Evolutionary conservation across 2,797 vertebrate genomes (phyloP).

Genomic region (Syngnathus rostellatus): DNA sequence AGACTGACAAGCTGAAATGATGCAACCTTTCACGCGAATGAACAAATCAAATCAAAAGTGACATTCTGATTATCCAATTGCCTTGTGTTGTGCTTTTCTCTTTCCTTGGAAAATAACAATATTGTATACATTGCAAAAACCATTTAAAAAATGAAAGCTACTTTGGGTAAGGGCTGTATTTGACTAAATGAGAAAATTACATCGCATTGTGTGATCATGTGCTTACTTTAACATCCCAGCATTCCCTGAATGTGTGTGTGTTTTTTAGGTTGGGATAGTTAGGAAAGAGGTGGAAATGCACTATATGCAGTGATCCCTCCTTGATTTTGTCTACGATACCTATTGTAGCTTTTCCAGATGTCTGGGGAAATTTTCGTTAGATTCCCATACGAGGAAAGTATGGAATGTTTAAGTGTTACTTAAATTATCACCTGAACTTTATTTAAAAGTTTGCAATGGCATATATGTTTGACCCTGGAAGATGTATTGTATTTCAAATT

Average conservation of each 20-base stretch:
- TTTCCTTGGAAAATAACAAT: conserved; percentile 7
- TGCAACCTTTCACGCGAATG: not conserved
- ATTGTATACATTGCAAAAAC: not conserved
- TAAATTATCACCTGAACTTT: not conserved
- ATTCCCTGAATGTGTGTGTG: not conserved
- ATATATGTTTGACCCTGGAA: too few species aligned
- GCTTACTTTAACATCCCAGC: not conserved
- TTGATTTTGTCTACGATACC: not conserved
- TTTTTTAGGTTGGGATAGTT: not conserved
- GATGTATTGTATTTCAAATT: too few species aligned
- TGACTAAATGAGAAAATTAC: not conserved
- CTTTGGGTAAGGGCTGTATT: not conserved
- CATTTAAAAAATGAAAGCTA: not conserved
- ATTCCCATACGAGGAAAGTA: too few species aligned
- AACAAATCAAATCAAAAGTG: not conserved
- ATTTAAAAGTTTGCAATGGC: not conserved
- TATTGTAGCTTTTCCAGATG: too few species aligned
- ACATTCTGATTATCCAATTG: not conserved
- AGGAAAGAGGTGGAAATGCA: not conserved
- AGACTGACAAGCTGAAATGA: not conserved
- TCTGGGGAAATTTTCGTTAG: too few species aligned
- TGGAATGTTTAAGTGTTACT: too few species aligned
- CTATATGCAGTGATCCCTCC: too few species aligned
- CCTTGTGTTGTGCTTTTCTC: conserved; percentile 4
- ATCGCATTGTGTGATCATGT: not conserved